These are phyloP conservation scores for Valencia hispanica DNA, from an alignment of 2,797 vertebrate genomes.

Conservation along the genomic window DNA sequence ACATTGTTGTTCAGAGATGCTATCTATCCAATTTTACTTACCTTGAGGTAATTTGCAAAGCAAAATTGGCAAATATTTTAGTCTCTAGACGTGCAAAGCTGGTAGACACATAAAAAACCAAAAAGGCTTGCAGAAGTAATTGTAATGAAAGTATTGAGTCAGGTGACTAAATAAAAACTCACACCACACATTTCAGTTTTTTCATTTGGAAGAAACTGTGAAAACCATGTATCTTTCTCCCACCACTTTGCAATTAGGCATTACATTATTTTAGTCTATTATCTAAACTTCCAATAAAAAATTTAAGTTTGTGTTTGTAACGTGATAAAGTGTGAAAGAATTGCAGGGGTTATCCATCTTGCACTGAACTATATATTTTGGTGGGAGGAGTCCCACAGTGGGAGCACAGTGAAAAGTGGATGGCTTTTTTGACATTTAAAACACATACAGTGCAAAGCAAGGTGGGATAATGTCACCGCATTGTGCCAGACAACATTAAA, in stretches of 20 bases:
- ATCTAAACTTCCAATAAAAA: neutral
- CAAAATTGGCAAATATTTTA: neutral
- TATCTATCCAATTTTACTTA: neutral
- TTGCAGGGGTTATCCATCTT: neutral
- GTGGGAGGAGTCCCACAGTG: neutral
- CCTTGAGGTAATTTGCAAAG: neutral
- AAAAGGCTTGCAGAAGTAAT: too few species aligned
- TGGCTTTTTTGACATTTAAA: constrained; percentile 7
- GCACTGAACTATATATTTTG: neutral
- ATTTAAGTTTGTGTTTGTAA: neutral
- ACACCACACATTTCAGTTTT: neutral
- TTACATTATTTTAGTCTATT: neutral
- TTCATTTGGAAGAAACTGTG: neutral
- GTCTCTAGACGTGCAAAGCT: too few species aligned
- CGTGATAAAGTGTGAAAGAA: neutral
- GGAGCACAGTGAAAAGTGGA: constrained; percentile 2
- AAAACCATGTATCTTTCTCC: neutral
- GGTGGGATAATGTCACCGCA: constrained; percentile 13
- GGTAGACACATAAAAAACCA: too few species aligned
- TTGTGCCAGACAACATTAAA: constrained; percentile 20
- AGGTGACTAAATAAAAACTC: neutral
- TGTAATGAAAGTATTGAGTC: too few species aligned
- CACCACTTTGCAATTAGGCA: neutral
- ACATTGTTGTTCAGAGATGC: neutral
- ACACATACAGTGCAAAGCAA: constrained; percentile 4